These are phyloP conservation scores for Vireo altiloquus DNA, from an alignment of 2,113 vertebrate species.

Conservation along the genomic window DNA sequence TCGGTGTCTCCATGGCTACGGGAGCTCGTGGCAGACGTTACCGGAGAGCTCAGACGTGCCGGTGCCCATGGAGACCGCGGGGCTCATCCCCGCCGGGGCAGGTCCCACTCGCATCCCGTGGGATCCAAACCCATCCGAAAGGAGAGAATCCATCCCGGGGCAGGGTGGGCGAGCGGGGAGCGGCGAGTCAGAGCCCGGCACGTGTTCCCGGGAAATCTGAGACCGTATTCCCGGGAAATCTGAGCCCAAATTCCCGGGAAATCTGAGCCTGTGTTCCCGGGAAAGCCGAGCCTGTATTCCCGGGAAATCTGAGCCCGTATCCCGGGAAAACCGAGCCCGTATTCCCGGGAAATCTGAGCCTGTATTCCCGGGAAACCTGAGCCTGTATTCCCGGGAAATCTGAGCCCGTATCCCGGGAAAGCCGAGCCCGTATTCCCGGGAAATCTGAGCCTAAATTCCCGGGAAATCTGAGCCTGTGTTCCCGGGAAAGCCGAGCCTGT, in stretches of 20 bases:
- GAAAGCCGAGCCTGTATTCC: too few relatives aligned
- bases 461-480: too few relatives aligned
- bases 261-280: neutral
- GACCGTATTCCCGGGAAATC: fast-evolving
- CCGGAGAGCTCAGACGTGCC: neutral
- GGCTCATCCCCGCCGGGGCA: neutral
- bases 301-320: neutral
- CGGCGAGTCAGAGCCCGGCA: neutral
- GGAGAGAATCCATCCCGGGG: neutral
- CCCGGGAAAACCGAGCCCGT: too few relatives aligned
- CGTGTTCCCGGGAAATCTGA: too few relatives aligned
- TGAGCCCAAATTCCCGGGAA: neutral
- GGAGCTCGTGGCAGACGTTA: neutral
- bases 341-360: too few relatives aligned
- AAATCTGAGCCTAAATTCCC: too few relatives aligned
- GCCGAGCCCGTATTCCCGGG: too few relatives aligned
- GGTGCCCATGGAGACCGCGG: neutral
- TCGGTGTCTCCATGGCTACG: constrained; percentile 37
- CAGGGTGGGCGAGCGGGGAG: neutral
- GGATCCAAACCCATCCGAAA: fast-evolving
- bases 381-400: neutral
- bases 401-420: too few relatives aligned
- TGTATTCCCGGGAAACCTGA: too few relatives aligned
- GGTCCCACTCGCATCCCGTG: fast-evolving
- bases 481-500: neutral